Base-by-base conservation (phyloP, 37 sponge, comb jelly and placozoan genomes). In the Mnemiopsis leidyi region DNA sequence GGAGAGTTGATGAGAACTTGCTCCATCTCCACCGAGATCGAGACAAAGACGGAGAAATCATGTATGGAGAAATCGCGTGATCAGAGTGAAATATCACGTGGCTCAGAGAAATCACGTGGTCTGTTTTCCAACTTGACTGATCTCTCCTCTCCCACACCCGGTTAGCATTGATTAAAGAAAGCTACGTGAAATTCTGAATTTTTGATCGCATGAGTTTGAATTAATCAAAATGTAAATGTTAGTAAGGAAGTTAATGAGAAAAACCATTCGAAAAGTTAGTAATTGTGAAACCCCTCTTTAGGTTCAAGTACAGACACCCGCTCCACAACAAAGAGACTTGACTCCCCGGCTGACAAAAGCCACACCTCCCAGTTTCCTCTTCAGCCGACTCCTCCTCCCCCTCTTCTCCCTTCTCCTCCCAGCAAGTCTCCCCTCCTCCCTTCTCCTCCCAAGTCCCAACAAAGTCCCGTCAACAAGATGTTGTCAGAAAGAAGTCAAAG, bases 81-180 rank as follows among this genome's bases (percentile, higher is more conserved):
- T 18, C 9, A 71, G n/a, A 71, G 73, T 28, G 32, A 77, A 32
- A n/a, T n/a, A n/a, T n/a, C n/a, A n/a, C n/a, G n/a, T n/a, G 1
- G 18, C 7, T 13, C 36, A 9, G 73, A 71, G 73, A 77, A 34
- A 32, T 77, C 79, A 13, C 79, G 32, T 32, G 79, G 79, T 9
- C 33, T 77, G 35, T 77, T 77, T 36, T 77, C 79, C 3, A 77
- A 77, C 18, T 32, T 77, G 35, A 77, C 35, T 18, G 79, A 77
- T 32, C 1, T 77, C 1, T 77, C 79, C 1, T 77, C 79, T 32
- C 79, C 79, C 3, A 77, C 79, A 7, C 35, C 79, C 30, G 79
- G 79, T 77, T 31, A 48, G 13, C 5, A 48, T n/a, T 48, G 13
- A 48, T 48, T 48, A 48, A 48, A 48, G n/a, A n/a, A n/a, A n/a